phyloP scores from a whole-genome alignment of 2,797 vertebrate genomes.

The Hafferia zeledoni region DNA sequence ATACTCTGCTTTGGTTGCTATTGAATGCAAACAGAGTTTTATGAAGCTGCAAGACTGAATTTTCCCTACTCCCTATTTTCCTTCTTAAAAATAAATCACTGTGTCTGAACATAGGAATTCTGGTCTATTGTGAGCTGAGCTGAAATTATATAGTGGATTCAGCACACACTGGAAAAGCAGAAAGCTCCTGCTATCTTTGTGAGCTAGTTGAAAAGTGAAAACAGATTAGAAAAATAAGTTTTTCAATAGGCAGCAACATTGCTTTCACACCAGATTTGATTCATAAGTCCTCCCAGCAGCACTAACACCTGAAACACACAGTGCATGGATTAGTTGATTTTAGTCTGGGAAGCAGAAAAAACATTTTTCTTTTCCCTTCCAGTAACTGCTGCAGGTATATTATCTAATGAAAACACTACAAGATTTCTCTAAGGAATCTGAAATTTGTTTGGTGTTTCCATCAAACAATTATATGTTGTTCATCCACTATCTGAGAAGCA shows the following conservation, averaged over 20 bases:
- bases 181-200: conserved; percentile 58
- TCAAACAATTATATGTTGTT: conserved; percentile 64
- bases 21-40: neutral
- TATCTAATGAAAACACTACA: conserved; percentile 65
- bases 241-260: conserved; percentile 57
- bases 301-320: conserved; percentile 56
- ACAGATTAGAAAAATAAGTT: conserved; percentile 63
- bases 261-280: conserved; percentile 42
- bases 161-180: conserved; percentile 25
- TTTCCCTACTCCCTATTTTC: neutral
- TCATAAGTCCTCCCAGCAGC: conserved; percentile 48
- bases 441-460: conserved; percentile 53
- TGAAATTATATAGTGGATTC: conserved; percentile 44
- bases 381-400: conserved; percentile 55
- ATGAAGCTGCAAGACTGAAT: neutral
- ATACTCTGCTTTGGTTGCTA: neutral
- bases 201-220: conserved; percentile 49
- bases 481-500: conserved; percentile 32
- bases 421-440: conserved; percentile 65
- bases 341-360: conserved; percentile 31
- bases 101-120: conserved; percentile 14
- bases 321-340: conserved; percentile 59
- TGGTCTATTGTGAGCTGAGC: conserved; percentile 26
- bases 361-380: neutral
- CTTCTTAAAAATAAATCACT: conserved; percentile 33